Percentiles rank a stretch among this genome's conserved stretches.
These are phyloP conservation scores for Halesus radiatus DNA, from an alignment of 1,140 invertebrate genomes.

Conservation along the genomic window DNA sequence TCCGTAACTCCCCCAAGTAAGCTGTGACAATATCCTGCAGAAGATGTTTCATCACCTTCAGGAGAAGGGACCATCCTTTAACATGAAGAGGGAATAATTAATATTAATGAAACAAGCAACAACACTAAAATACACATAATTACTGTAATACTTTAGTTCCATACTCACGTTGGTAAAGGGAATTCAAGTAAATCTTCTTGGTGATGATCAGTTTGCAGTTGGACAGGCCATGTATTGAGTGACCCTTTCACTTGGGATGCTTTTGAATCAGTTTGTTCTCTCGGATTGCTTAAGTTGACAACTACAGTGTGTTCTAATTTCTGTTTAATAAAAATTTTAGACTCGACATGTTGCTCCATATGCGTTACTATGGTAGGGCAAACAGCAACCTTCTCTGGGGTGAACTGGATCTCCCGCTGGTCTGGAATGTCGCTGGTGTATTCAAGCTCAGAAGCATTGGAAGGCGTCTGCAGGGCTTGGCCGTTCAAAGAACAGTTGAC, in stretches of 20 bases:
- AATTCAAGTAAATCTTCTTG: constrained; percentile 64
- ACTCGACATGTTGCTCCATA: constrained; percentile 49
- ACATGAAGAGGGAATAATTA: background rate
- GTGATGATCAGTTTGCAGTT: background rate
- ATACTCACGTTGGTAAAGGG: constrained; percentile 72
- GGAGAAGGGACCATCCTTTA: constrained; percentile 17
- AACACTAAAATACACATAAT: no score
- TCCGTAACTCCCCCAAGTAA: constrained; percentile 77
- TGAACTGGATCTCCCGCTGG: constrained; percentile 64
- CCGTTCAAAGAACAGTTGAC: constrained; percentile 68
- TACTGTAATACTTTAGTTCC: background rate
- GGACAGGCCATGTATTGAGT: background rate
- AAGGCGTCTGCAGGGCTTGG: constrained; percentile 74
- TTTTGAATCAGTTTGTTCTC: constrained; percentile 1
- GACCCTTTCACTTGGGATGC: background rate
- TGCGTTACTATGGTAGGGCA: constrained; percentile 43
- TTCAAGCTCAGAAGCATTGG: constrained; percentile 78
- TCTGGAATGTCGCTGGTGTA: constrained; percentile 74
- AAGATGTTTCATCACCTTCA: constrained; percentile 5
- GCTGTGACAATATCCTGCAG: constrained; percentile 59
- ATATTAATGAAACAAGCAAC: no score
- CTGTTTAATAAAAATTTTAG: constrained; percentile 65
- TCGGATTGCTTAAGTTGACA: constrained; percentile 59
- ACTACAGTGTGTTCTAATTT: constrained; percentile 66
- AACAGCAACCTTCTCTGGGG: constrained; percentile 62